phyloP scores from a whole-genome alignment of 1,140 invertebrate genomes.

The Chironomus tepperi region DNA sequence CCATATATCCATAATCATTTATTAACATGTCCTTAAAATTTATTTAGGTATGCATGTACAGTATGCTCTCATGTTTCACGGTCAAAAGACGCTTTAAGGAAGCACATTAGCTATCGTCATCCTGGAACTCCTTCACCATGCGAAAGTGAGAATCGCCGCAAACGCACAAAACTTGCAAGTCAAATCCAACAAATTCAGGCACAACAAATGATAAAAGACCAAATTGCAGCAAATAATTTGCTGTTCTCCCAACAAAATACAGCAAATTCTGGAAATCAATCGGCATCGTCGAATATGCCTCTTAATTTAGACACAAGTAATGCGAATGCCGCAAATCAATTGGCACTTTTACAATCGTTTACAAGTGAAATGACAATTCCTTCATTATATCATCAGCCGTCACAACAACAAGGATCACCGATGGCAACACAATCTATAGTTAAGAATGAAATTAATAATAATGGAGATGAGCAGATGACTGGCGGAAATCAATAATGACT shows the following conservation, averaged over 20 bases:
- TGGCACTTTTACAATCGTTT: conserved; percentile 9
- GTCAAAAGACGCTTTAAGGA: conserved; percentile 73
- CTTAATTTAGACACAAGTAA: neutral
- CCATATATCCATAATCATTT: too few species aligned
- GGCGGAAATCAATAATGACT: neutral
- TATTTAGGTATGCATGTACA: conserved; percentile 56
- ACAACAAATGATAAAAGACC: conserved; percentile 19
- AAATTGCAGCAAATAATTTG: neutral
- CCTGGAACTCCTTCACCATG: conserved; percentile 45
- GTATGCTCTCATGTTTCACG: conserved; percentile 77
- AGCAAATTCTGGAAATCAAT: neutral
- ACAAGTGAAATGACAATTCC: conserved; percentile 23
- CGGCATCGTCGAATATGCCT: neutral
- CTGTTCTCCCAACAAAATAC: neutral
- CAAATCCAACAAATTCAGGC: conserved; percentile 24
- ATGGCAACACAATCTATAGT: neutral
- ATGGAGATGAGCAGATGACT: conserved; percentile 8
- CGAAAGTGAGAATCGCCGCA: conserved; percentile 36
- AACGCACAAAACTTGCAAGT: conserved; percentile 31
- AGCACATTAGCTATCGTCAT: conserved; percentile 80
- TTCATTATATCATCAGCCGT: neutral
- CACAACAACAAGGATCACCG: conserved; percentile 18
- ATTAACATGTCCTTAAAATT: neutral
- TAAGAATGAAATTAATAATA: conserved; percentile 8
- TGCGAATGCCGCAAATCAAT: conserved; percentile 20